phyloP scores from a whole-genome alignment of 30 jellyfish, hydroid and myxozoan genomes.

The Mastigias papua region DNA sequence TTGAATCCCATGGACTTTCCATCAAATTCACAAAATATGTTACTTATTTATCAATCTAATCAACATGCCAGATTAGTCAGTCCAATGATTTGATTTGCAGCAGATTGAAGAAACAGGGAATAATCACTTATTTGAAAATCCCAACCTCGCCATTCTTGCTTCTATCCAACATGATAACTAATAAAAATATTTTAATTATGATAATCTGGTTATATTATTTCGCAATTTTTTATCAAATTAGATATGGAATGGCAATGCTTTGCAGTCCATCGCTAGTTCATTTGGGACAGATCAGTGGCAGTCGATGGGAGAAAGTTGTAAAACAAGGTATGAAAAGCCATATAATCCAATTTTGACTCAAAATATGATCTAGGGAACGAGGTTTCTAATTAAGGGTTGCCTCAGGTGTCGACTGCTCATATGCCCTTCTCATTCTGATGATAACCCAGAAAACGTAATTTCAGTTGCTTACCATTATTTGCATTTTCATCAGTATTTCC shows the following conservation, averaged over 20 bases:
- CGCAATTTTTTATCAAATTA: too few species aligned
- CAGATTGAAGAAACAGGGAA: not conserved
- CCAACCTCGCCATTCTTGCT: not conserved
- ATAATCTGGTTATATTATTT: too few species aligned
- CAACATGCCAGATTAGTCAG: not conserved
- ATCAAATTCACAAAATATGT: not conserved
- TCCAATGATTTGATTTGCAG: not conserved
- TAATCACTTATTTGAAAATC: not conserved
- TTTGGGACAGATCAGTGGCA: too few species aligned
- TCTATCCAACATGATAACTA: too few species aligned
- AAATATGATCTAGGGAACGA: too few species aligned
- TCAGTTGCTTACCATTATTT: constrained; percentile 49
- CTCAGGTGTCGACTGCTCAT: constrained; percentile 27
- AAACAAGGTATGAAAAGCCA: too few species aligned
- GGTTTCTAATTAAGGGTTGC: not conserved
- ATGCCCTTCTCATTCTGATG: constrained; percentile 12
- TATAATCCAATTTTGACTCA: too few species aligned
- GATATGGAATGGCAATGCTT: too few species aligned
- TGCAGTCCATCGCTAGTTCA: too few species aligned
- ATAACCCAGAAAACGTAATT: too few species aligned
- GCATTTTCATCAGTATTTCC: constrained; percentile 64
- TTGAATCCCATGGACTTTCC: not conserved
- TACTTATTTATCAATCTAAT: not conserved
- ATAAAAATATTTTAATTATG: too few species aligned
- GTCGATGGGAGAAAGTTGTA: too few species aligned